Evolutionary conservation across 2,888 invertebrate genomes (phyloP).

Genomic region (Hirtodrosophila cameraria): DNA sequence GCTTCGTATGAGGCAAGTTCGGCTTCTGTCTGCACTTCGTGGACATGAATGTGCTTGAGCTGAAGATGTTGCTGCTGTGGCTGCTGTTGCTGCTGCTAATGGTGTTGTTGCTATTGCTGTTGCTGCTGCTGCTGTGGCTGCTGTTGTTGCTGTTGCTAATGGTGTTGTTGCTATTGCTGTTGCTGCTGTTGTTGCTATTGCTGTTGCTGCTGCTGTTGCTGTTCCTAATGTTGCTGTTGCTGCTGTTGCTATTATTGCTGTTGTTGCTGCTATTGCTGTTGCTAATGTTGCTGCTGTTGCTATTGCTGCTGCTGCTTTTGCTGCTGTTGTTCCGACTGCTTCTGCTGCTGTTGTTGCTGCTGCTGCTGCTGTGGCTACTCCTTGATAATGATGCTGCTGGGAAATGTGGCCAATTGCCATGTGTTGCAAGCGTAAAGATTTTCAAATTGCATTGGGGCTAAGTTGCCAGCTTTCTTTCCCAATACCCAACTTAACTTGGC

Average conservation of each 20-base stretch:
- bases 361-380: conserved; percentile 12
- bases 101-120: conserved; percentile 31
- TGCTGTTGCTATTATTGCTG: conserved; percentile 14
- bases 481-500: conserved; percentile 4
- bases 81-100: conserved; percentile 19
- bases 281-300: too few species aligned
- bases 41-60: conserved; percentile 25
- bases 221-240: too few species aligned
- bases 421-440: conserved; percentile 24
- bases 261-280: too few species aligned
- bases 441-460: conserved; percentile 24
- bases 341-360: conserved; percentile 21
- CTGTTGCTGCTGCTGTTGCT: too few species aligned
- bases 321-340: too few species aligned
- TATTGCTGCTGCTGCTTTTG: too few species aligned
- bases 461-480: neutral
- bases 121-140: conserved; percentile 23
- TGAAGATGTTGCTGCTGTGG: conserved; percentile 53
- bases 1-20: conserved; percentile 52
- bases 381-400: conserved; percentile 43
- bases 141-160: conserved; percentile 44
- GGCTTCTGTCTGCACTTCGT: conserved; percentile 58
- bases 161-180: conserved; percentile 49
- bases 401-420: conserved; percentile 44
- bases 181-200: conserved; percentile 34